Conservation (phyloP, 2,888 invertebrate species). For the Marronus borbonicus region DNA sequence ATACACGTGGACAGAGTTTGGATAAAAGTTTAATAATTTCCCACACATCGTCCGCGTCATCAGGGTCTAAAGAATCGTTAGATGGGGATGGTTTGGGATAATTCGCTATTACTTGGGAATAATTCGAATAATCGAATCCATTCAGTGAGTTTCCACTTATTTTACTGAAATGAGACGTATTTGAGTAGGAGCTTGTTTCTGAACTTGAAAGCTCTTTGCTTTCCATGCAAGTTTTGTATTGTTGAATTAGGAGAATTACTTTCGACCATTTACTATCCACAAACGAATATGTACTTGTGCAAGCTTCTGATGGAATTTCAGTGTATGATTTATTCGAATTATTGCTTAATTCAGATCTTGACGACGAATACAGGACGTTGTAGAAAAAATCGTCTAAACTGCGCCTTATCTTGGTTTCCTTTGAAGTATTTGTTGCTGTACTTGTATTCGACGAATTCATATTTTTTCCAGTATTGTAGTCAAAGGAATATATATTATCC, state of each 20-base stretch:
- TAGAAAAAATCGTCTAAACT: slow-evolving; percentile 28
- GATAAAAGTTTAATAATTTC: slow-evolving; percentile 34
- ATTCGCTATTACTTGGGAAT: not conserved
- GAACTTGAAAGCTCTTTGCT: not conserved
- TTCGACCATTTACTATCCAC: not conserved
- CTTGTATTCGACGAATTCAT: not conserved
- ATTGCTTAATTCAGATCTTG: not conserved
- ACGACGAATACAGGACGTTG: slow-evolving; percentile 3
- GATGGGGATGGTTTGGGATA: not conserved
- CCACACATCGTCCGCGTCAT: slow-evolving; percentile 3
- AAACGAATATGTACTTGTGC: not conserved
- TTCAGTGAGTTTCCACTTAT: not conserved
- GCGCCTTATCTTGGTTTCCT: not conserved
- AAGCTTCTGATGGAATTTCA: not conserved
- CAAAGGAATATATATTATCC: not conserved
- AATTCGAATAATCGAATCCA: not conserved
- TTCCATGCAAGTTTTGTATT: not conserved
- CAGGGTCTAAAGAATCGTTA: not conserved
- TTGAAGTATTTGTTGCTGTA: slow-evolving; percentile 9
- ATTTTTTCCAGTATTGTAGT: not conserved
- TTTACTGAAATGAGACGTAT: not conserved
- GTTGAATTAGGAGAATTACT: not conserved
- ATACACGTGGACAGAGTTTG: slow-evolving; percentile 31
- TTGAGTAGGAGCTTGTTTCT: not conserved
- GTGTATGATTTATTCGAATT: not conserved